These are phyloP conservation scores for Dasypolia templi DNA, from an alignment of 2,888 invertebrate genomes.

Conservation along the genomic window DNA sequence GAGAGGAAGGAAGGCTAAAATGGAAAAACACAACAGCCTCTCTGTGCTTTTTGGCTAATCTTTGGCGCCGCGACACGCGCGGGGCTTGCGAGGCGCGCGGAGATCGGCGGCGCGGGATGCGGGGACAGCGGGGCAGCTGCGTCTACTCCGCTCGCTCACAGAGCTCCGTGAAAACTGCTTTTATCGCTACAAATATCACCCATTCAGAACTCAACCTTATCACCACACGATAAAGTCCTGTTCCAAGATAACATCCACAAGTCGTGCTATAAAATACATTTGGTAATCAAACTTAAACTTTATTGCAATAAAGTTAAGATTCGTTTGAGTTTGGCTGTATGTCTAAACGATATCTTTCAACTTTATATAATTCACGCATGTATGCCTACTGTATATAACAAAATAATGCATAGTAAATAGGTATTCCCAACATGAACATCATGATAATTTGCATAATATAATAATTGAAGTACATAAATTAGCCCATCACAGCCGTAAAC, in stretches of 20 bases:
- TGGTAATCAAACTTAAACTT: constrained; percentile 53
- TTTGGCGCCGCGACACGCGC: constrained; percentile 86
- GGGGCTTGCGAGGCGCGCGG: constrained; percentile 76
- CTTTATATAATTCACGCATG: constrained; percentile 16
- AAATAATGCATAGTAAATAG: background rate
- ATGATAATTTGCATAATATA: background rate
- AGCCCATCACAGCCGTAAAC: background rate
- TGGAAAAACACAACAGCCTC: background rate
- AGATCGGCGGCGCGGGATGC: constrained; percentile 65
- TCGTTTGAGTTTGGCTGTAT: constrained; percentile 32
- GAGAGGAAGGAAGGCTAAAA: constrained; percentile 25
- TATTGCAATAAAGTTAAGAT: constrained; percentile 28
- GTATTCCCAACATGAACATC: background rate
- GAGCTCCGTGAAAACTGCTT: constrained; percentile 85
- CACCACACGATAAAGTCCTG: fast-evolving
- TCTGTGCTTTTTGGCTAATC: constrained; percentile 64
- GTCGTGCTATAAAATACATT: constrained; percentile 50
- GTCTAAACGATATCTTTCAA: constrained; percentile 25
- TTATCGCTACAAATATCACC: constrained; percentile 74
- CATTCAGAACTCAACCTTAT: constrained; percentile 67
- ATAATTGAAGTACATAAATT: background rate
- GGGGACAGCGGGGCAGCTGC: constrained; percentile 84
- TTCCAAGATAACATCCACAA: constrained; percentile 27
- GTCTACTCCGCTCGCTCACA: constrained; percentile 86
- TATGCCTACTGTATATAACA: background rate